Conservation (phyloP, 1,140 invertebrate genomes). For the Magallana angulata region DNA sequence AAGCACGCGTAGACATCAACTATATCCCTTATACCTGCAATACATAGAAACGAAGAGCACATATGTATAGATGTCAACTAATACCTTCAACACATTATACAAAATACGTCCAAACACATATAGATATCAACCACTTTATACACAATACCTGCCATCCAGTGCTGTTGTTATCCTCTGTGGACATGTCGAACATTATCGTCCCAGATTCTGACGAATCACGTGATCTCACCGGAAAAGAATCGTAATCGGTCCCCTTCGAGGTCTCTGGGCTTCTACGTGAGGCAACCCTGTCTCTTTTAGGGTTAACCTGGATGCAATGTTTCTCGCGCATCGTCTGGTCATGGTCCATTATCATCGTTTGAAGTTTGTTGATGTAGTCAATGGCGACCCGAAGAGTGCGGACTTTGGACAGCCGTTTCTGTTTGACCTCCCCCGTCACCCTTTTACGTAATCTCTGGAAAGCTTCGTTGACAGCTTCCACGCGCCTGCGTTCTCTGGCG, state of each 20-base stretch:
- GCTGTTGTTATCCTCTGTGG: background rate
- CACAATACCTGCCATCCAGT: background rate
- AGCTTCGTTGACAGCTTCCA: constrained; percentile 92
- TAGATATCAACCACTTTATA: too few species aligned
- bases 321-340: constrained; percentile 51
- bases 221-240: background rate
- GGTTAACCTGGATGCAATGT: background rate
- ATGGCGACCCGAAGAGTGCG: constrained; percentile 95
- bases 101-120: too few species aligned
- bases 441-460: constrained; percentile 72
- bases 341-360: constrained; percentile 85
- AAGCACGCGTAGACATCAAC: too few species aligned
- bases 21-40: too few species aligned
- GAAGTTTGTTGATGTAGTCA: constrained; percentile 92
- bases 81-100: too few species aligned
- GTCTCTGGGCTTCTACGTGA: background rate
- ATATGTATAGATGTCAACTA: too few species aligned
- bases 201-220: background rate
- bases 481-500: constrained; percentile 93
- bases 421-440: constrained; percentile 80
- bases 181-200: background rate
- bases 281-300: background rate
- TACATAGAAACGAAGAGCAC: too few species aligned
- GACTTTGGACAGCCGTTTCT: constrained; percentile 85
- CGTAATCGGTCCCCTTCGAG: background rate